Evolutionary conservation across 2,888 invertebrate species (phyloP), one percentile per base, ranked within the genome.

Genomic region (Pterobdella sp.): DNA sequence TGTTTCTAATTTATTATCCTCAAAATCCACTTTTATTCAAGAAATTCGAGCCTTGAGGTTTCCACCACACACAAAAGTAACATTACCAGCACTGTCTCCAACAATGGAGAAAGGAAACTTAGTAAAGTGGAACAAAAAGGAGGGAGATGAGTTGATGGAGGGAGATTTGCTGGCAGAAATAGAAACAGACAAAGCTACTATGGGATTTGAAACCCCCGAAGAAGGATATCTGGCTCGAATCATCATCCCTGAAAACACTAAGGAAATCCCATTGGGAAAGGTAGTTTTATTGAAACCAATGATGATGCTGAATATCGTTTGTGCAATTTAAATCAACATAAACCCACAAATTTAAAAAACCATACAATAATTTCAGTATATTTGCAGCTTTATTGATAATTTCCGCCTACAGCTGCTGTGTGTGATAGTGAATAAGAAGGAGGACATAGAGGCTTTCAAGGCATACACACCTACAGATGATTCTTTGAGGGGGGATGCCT

Each of bases 131-230:
- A 92, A 92, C 80, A 87, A 87, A 79, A 83, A 86, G 75, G 87
- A 86, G 78, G 87, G 84, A 4, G 97, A 98, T 81, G 91, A 93
- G 84, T 86, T 98, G 7, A 64, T 91, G 89, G 76, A 76, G 56
- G 98, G 98, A 79, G 98, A 99, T 82, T 87, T 98, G 34, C 86
- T 99, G 75, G 96, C 96, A 76, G 98, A 99, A 87, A 99, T 99
- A 81, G 98, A 99, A 87, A 99, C 98, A 4, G 98, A 99, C 84
- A 99, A 99, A 85, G 98, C 98, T 0, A 98, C 97, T 0, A 98
- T 99, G 96, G 97, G 95, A 1, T 97, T 99, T 83, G 98, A 99
- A 85, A 96, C 97, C 0, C 94, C 96, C 0, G 97, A 98, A 82
- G 98, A 98, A 85, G 98, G 98, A 1, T 94, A 89, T 81, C 85